Conservation (phyloP, 2,113 vertebrate genomes). For the Ardeotis arabs region DNA sequence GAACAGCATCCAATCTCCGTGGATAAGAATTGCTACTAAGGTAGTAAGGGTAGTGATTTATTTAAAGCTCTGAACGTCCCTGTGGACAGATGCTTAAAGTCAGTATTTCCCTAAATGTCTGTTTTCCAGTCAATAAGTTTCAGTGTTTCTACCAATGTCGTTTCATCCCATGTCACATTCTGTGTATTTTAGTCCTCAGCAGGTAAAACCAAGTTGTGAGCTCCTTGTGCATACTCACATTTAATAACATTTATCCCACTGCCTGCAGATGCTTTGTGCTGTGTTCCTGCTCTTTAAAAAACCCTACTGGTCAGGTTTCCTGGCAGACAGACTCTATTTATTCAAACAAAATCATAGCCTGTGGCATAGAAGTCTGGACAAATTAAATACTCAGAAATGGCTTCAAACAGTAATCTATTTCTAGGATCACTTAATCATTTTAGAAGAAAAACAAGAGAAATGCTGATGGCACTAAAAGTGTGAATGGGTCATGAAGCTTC, state of each 20-base stretch:
- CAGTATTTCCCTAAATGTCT: not conserved
- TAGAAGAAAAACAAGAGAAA: not conserved
- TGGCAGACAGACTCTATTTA: not conserved
- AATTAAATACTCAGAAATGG: not conserved
- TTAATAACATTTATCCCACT: not conserved
- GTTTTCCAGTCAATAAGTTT: not conserved
- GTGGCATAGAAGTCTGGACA: not conserved
- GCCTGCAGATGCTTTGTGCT: not conserved
- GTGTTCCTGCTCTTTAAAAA: not conserved
- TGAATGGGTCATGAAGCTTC: not conserved
- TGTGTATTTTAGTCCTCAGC: not conserved
- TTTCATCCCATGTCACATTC: not conserved
- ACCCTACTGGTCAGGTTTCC: not conserved
- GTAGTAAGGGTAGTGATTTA: not conserved
- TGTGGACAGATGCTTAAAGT: not conserved
- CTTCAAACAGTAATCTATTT: not conserved
- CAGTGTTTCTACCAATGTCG: not conserved
- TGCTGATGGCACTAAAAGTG: not conserved
- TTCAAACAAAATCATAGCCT: not conserved
- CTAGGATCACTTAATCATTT: not conserved
- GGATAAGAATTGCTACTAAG: not conserved
- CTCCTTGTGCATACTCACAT: not conserved
- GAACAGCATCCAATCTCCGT: not conserved
- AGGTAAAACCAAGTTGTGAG: not conserved
- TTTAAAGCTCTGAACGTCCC: not conserved